A percentile compares a stretch with the other conserved stretches of the same genome.
These are phyloP conservation scores for Gila orcuttii DNA, from an alignment of 2,113 vertebrate species.

Conservation along the genomic window DNA sequence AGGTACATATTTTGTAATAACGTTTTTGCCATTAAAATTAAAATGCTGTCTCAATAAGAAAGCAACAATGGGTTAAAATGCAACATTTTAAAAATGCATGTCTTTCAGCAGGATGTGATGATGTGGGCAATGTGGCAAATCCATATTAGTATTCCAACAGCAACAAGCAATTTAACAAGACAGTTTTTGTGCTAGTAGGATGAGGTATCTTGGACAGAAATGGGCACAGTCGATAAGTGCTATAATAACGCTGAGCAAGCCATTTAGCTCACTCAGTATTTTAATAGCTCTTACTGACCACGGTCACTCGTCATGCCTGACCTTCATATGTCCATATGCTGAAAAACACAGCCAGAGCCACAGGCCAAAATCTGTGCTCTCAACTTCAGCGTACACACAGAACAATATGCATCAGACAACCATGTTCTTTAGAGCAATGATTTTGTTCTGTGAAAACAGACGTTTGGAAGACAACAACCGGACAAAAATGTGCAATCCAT, in stretches of 20 bases:
- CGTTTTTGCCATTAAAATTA: not conserved
- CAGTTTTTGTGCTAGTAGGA: conserved; percentile 30
- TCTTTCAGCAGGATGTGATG: not conserved
- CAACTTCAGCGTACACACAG: conserved; percentile 9
- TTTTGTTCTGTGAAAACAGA: not conserved
- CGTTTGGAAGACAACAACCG: not conserved
- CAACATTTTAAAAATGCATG: not conserved
- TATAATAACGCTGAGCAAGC: conserved; percentile 45
- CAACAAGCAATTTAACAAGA: conserved; percentile 12
- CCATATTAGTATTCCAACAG: conserved; percentile 22
- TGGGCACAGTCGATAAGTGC: conserved; percentile 47
- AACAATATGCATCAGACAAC: not conserved
- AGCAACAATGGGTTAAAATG: not conserved
- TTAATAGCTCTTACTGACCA: conserved; percentile 44
- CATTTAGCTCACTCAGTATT: conserved; percentile 28
- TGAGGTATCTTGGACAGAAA: conserved; percentile 3
- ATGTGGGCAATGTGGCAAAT: not conserved
- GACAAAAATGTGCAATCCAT: not conserved
- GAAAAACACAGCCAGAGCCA: conserved; percentile 45
- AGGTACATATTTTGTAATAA: not conserved
- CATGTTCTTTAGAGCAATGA: not conserved
- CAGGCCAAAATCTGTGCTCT: conserved; percentile 35
- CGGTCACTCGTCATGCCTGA: conserved; percentile 24
- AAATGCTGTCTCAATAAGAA: not conserved
- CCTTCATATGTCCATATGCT: conserved; percentile 32